These are phyloP conservation scores for Tauraco erythrolophus DNA, from an alignment of 2,113 vertebrate genomes.

Conservation along the genomic window DNA sequence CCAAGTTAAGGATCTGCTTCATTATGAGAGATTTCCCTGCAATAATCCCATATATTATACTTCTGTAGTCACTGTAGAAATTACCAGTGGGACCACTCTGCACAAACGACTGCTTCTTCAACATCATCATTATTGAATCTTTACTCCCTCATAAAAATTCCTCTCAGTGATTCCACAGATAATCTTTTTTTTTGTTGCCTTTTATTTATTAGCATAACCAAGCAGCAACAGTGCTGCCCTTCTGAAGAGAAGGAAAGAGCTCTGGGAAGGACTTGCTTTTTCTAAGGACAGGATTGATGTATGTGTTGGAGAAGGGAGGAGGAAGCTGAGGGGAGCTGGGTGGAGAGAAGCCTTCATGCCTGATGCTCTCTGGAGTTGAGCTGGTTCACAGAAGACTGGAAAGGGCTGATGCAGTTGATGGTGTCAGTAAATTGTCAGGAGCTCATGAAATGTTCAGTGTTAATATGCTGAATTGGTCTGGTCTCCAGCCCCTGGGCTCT, in stretches of 20 bases:
- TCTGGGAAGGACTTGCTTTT: background rate
- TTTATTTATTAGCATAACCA: background rate
- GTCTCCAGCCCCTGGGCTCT: fast-evolving
- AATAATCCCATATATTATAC: background rate
- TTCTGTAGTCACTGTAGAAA: background rate
- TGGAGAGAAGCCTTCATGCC: fast-evolving
- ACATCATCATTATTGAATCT: slow-evolving; percentile 6
- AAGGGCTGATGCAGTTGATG: background rate
- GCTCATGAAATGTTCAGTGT: background rate
- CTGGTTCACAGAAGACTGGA: background rate
- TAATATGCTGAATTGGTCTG: background rate
- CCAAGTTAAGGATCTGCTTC: slow-evolving; percentile 9
- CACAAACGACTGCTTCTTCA: background rate
- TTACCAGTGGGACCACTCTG: slow-evolving; percentile 4
- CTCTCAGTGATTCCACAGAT: background rate
- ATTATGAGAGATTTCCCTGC: slow-evolving; percentile 3
- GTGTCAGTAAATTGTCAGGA: background rate
- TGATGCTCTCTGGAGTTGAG: background rate
- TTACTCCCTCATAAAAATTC: background rate
- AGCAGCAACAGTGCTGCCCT: fast-evolving
- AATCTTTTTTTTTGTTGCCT: background rate
- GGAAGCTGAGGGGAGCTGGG: background rate
- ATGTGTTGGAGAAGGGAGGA: background rate
- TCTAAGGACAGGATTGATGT: background rate
- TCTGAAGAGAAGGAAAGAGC: background rate